Base-by-base conservation (phyloP, 2,113 vertebrate genomes). In the Brachyistius frenatus region DNA sequence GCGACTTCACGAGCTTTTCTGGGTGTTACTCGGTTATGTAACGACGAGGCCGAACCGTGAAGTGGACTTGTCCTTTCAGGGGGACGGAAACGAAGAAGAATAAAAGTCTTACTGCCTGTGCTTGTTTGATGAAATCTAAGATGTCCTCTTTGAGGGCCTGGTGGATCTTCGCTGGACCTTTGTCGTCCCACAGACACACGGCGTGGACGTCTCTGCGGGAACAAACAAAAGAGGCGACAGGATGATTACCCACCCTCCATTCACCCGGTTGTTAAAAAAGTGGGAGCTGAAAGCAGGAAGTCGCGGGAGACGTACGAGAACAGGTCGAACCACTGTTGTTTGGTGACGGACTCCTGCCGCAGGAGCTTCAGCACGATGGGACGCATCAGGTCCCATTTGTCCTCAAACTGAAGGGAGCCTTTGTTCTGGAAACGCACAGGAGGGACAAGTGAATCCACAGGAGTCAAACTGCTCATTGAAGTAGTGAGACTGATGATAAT, bases 311-410 rank as follows among this genome's bases (percentile, higher is more conserved):
- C 98, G 97, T 94, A 99, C 98, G 97, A 98, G 93, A 99, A 99
- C 31, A 99, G 93, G 95, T 99, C 98, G 73, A 99, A 99, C 98
- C 98, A 99, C 73, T 99, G 98, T 80, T 99, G 98, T 78, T 99
- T 99, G 1, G 97, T 99, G 89, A 99, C 98, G 47, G 96, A 98
- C 93, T 99, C 98, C 85, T 99, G 98, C 76, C 98, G 97, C 83
- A 99, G 96, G 90, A 99, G 96, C 92, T 99, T 99, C 91, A 99
- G 91, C 81, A 99, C 98, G 1, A 99, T 99, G 16, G 98, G 98
- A 50, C 97, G 96, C 98, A 99, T 99, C 89, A 97, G 96, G 93
- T 99, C 98, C 98, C 98, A 99, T 94, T 99, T 99, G 91, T 99
- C 98, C 94, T 99, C 98, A 94, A 99, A 99, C 63, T 99, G 98